Conservation (phyloP, 1,140 invertebrate species). For the Macrobrachium nipponense region DNA sequence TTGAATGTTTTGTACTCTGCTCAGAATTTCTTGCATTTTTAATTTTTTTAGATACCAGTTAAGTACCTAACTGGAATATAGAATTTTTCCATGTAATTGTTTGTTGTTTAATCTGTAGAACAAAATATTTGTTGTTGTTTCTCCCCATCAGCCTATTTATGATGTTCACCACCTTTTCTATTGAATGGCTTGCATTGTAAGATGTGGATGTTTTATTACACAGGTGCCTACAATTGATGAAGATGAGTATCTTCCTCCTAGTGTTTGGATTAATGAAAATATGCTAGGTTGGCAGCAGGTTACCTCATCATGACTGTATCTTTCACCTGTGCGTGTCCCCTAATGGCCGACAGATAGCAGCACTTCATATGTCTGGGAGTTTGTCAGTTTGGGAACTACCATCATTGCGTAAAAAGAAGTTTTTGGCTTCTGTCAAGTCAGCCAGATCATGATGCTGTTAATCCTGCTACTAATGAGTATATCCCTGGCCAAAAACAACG, state of each 20-base stretch:
- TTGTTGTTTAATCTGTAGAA: too few species aligned
- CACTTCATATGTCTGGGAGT: slow-evolving; percentile 76
- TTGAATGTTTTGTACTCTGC: too few species aligned
- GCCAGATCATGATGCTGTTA: slow-evolving; percentile 74
- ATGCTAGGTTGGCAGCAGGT: slow-evolving; percentile 18
- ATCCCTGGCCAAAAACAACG: slow-evolving; percentile 64
- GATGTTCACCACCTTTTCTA: too few species aligned
- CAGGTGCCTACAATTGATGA: slow-evolving; percentile 62
- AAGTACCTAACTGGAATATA: too few species aligned
- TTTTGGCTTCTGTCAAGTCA: slow-evolving; percentile 77
- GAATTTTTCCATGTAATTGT: too few species aligned
- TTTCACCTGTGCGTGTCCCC: slow-evolving; percentile 59
- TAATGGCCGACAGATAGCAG: slow-evolving; percentile 50
- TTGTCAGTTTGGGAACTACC: slow-evolving; percentile 81
- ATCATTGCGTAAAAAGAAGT: slow-evolving; percentile 71
- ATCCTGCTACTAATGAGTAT: slow-evolving; percentile 67
- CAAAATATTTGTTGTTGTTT: too few species aligned
- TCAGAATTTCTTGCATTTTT: too few species aligned
- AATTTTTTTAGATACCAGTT: too few species aligned
- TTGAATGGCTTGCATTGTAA: too few species aligned
- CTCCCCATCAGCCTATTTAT: too few species aligned
- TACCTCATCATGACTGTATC: slow-evolving; percentile 45
- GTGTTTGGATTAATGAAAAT: slow-evolving; percentile 28
- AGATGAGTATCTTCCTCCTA: slow-evolving; percentile 59
- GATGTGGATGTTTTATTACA: neutral